Evolutionary conservation across 2,113 vertebrate genomes (phyloP).

Genomic region (Scophthalmus maximus): DNA sequence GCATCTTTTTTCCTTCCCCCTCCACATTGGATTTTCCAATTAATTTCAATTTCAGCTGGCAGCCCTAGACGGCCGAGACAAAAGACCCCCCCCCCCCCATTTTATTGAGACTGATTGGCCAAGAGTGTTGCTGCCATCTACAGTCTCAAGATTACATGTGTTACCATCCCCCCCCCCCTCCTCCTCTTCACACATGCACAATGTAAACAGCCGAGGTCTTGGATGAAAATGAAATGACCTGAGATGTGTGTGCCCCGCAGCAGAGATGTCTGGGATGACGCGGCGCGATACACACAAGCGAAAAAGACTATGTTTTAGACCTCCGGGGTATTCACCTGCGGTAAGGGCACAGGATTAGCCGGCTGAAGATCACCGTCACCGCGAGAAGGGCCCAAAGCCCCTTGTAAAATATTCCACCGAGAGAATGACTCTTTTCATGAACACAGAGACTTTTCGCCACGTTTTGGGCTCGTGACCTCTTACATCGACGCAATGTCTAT

Average conservation of each 20-base stretch:
- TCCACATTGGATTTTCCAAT: constrained; percentile 51
- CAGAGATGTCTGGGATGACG: constrained; percentile 12
- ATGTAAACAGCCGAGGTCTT: constrained; percentile 39
- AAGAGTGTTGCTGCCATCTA: constrained; percentile 75
- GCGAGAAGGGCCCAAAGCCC: not conserved
- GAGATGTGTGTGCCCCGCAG: constrained; percentile 21
- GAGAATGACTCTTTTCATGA: not conserved
- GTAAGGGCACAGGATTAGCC: constrained; percentile 4
- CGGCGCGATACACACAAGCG: constrained; percentile 7
- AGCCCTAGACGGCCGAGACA: constrained; percentile 61
- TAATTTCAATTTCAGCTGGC: constrained; percentile 59
- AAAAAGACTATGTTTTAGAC: constrained; percentile 14
- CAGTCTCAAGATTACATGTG: constrained; percentile 61
- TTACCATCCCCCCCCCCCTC: not conserved
- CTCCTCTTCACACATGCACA: constrained; percentile 14
- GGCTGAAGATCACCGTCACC: constrained; percentile 15
- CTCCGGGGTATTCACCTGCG: constrained; percentile 20
- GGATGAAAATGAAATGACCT: constrained; percentile 46
- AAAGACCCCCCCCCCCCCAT: constrained; percentile 28
- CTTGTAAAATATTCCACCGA: not conserved
- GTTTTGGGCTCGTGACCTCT: too few relatives aligned
- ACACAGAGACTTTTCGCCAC: not conserved
- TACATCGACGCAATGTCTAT: too few relatives aligned
- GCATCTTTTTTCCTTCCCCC: constrained; percentile 24
- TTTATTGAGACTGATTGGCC: constrained; percentile 67